These are phyloP conservation scores for Battus philenor DNA, from an alignment of 1,140 invertebrate genomes.

Conservation along the genomic window DNA sequence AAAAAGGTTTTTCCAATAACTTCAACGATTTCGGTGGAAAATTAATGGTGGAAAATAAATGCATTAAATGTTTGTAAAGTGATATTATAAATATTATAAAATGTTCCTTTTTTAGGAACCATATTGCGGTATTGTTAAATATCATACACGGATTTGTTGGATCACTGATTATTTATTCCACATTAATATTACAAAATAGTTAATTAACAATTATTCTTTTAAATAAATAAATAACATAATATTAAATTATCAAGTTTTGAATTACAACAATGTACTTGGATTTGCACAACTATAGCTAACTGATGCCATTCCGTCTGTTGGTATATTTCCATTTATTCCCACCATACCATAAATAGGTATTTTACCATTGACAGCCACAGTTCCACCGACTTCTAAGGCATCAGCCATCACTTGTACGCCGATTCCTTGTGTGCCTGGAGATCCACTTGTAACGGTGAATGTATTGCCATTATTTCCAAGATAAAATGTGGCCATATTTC, in stretches of 20 bases:
- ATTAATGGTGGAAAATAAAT: no score
- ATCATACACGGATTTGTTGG: no score
- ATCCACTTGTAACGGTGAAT: constrained; percentile 33
- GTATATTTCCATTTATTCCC: constrained; percentile 40
- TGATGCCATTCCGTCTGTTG: constrained; percentile 37
- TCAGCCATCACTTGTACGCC: constrained; percentile 45
- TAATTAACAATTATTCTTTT: neutral
- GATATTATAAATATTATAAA: no score
- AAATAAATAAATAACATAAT: constrained; percentile 18
- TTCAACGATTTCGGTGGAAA: no score
- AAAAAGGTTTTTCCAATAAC: no score
- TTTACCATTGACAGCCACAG: constrained; percentile 39
- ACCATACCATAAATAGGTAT: constrained; percentile 50
- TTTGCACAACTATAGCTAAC: constrained; percentile 41
- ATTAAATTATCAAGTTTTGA: constrained; percentile 5
- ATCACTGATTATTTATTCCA: constrained; percentile 6
- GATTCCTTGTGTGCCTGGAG: constrained; percentile 29
- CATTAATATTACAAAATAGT: neutral
- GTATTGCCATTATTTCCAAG: constrained; percentile 30
- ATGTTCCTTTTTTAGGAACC: no score
- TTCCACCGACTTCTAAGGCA: constrained; percentile 48
- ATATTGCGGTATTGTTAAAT: no score
- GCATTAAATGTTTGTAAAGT: no score
- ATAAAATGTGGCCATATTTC: constrained; percentile 40
- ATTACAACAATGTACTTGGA: constrained; percentile 14